Base-by-base conservation (phyloP, 1,140 invertebrate species). In the Orchesella cincta region DNA sequence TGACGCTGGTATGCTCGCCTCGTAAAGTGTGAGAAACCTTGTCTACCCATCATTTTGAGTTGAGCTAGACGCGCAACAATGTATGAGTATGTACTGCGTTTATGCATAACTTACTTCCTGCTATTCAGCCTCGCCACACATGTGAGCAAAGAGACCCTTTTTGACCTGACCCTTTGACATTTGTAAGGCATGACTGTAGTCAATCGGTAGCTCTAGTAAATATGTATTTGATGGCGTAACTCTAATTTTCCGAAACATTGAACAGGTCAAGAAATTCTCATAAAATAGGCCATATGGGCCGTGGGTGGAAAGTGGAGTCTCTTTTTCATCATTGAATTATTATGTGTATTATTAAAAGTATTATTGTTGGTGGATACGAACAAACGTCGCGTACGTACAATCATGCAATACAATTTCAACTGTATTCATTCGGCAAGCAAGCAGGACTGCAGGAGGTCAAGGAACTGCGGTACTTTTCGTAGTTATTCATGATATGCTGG, bases 231-330 rank as follows among this genome's bases (percentile, higher is more conserved):
- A 5, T 26, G 14, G 23, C 5, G 23, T n/a, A 26, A 5, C 23
- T 23, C 8, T 14, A 14, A 5, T 57, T 18, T 12, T 5, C 5
- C 8, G 23, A 57, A 57, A 57, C 5, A 5, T 57, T 57, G 5
- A 18, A 57, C 5, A 57, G 52, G 52, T 57, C 52, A 57, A 5
- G 52, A 26, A 57, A 57, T 14, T 57, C 23, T 3, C 14, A 57
- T 12, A n/a, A 57, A 57, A n/a, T n/a, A 57, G 52, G 52, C 52
- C 52, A 57, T 12, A 57, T 57, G 52, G 52, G 52, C 52, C 52
- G 52, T 57, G 52, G 52, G 52, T 57, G 52, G 52, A 57, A 18
- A 18, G 23, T 57, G 23, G 5, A 23, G 8, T n/a, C 52, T 57
- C 14, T 57, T n/a, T 57, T 23, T 26, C 52, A n/a, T 57, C 52